Percentiles rank a stretch among this genome's conserved stretches.
phyloP scores from a whole-genome alignment of 2,888 invertebrate species.

The Troilus luridus region DNA sequence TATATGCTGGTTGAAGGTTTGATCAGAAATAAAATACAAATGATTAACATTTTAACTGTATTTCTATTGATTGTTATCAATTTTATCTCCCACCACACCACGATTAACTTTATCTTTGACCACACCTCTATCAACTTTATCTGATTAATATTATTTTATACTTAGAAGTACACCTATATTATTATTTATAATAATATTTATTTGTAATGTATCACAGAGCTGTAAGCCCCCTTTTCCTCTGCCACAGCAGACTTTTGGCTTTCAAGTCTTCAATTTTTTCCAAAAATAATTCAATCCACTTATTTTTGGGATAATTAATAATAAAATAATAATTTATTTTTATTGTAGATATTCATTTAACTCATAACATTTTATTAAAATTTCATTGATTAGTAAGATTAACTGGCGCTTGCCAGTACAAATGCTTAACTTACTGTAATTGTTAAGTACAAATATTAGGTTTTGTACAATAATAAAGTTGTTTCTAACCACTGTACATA shows the following conservation, averaged over 20 bases:
- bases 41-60: no score
- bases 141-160: no score
- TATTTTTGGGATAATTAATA: neutral
- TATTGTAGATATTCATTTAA: neutral
- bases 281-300: neutral
- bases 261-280: neutral
- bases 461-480: neutral
- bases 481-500: neutral
- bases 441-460: neutral
- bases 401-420: slow-evolving; percentile 1
- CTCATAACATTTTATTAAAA: neutral
- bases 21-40: no score
- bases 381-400: neutral
- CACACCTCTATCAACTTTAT: no score
- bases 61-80: no score
- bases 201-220: neutral
- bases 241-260: neutral
- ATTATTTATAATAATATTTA: no score
- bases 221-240: neutral
- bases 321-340: neutral
- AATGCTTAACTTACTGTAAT: slow-evolving; percentile 17
- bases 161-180: no score
- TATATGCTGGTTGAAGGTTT: no score
- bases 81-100: no score
- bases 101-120: no score